Evolutionary conservation across 2,797 vertebrate genomes (phyloP).

Genomic region (Botia almorhae): DNA sequence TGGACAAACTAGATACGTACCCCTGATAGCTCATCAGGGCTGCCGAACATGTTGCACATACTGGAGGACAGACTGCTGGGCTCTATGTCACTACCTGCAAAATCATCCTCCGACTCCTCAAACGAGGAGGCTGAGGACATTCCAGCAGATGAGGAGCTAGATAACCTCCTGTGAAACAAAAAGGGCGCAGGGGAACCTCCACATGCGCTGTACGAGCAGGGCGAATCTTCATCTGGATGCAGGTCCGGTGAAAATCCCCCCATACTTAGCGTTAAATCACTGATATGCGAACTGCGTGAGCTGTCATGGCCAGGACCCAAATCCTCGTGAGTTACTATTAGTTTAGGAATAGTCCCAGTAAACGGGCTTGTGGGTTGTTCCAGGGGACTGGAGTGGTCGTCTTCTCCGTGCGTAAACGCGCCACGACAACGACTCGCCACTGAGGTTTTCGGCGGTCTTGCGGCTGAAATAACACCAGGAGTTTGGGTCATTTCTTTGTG

Average conservation of each 20-base stretch:
- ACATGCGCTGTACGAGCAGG: slow-evolving; percentile 84
- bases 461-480: neutral
- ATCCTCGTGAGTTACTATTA: slow-evolving; percentile 87
- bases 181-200: slow-evolving; percentile 81
- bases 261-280: slow-evolving; percentile 53
- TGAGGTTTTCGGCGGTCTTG: slow-evolving; percentile 20
- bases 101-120: slow-evolving; percentile 91
- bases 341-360: slow-evolving; percentile 81
- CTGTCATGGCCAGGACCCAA: slow-evolving; percentile 68
- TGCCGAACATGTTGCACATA: slow-evolving; percentile 63
- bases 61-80: slow-evolving; percentile 71
- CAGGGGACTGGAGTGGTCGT: neutral
- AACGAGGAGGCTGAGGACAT: slow-evolving; percentile 90
- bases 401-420: slow-evolving; percentile 8
- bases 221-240: slow-evolving; percentile 76
- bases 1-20: slow-evolving; percentile 72
- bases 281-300: slow-evolving; percentile 40
- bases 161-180: slow-evolving; percentile 79
- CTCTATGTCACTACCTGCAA: slow-evolving; percentile 80
- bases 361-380: slow-evolving; percentile 48
- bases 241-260: slow-evolving; percentile 65
- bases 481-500: slow-evolving; percentile 67
- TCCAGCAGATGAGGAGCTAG: slow-evolving; percentile 82
- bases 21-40: slow-evolving; percentile 78
- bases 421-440: slow-evolving; percentile 22